Base-by-base conservation (phyloP, 2,888 invertebrate species). In the Resseliella maxima region DNA sequence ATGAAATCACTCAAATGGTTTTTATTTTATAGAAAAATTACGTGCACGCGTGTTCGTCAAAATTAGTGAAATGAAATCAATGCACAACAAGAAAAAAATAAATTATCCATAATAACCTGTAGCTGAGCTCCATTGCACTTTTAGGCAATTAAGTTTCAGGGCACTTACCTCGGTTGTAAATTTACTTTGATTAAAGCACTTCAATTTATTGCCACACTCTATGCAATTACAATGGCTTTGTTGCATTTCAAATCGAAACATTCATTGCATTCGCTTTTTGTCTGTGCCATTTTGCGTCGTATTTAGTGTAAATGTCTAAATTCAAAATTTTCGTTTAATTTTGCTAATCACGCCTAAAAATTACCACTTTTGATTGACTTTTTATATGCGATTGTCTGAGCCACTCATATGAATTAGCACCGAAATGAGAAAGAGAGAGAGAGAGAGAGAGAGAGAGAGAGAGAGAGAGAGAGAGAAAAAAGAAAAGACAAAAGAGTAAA, bases 321-420 rank as follows among this genome's bases (percentile, higher is more conserved):
- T 59, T 24, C 24, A 59, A 59, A 59, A 59, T 59, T 59, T 59
- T 41, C 41, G 59, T 24, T 24, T 59, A 59, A 59, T 59, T 59
- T 59, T 6, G 59, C 24, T 59, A 59, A 59, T 59, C 59, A 59
- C 12, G 59, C 59, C 12, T 59, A 59, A 59, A n/a, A 59, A 59
- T 59, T 59, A 59, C 59, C 59, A 59, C 59, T n/a, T 59, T 59
- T 59, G 59, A 59, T 59, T 59, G 59, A 59, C 59, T 59, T 50
- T 50, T 2, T 21, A 59, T 59, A 59, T 6, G 59, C 59, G 24
- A 59, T 59, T 59, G 59, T 59, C 24, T 59, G 27, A 3, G 12
- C 8, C 18, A 3, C 24, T 59, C 24, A 59, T 59, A 12, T 18
- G 21, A 50, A 59, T 59, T 24, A 24, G 24, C 59, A 12, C 59